Conservation (phyloP, 2,888 invertebrate species). For the Cephus pulcher region DNA sequence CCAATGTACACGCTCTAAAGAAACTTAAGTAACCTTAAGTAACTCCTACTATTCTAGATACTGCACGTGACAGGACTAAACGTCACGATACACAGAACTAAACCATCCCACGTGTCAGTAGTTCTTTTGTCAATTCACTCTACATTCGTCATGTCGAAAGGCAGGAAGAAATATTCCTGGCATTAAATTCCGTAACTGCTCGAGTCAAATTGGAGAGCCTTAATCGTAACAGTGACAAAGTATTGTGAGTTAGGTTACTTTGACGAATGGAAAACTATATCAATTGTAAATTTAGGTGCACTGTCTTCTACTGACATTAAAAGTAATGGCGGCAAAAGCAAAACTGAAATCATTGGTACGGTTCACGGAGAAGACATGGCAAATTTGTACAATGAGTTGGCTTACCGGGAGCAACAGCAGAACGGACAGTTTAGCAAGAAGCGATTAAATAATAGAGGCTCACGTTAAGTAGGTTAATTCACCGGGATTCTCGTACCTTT, state of each 20-base stretch:
- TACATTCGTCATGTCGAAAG: background rate
- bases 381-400: background rate
- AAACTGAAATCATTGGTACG: background rate
- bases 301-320: background rate
- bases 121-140: constrained; percentile 4
- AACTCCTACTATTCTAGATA: constrained; percentile 29
- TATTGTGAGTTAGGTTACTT: background rate
- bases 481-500: constrained; percentile 21
- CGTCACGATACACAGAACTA: constrained; percentile 28
- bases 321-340: background rate
- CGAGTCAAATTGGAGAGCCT: background rate
- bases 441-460: constrained; percentile 39
- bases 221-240: background rate
- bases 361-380: background rate
- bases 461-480: constrained; percentile 36
- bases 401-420: constrained; percentile 6
- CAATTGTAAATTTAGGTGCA: background rate
- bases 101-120: constrained; percentile 41
- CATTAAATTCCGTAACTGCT: background rate
- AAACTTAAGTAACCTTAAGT: constrained; percentile 24
- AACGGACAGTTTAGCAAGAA: constrained; percentile 32
- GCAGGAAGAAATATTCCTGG: background rate
- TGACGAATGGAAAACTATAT: background rate
- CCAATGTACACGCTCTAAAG: constrained; percentile 4
- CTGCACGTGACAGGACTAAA: constrained; percentile 32